Evolutionary conservation across 2,888 invertebrate genomes (phyloP).

Genomic region (Cryptosula pallasiana): DNA sequence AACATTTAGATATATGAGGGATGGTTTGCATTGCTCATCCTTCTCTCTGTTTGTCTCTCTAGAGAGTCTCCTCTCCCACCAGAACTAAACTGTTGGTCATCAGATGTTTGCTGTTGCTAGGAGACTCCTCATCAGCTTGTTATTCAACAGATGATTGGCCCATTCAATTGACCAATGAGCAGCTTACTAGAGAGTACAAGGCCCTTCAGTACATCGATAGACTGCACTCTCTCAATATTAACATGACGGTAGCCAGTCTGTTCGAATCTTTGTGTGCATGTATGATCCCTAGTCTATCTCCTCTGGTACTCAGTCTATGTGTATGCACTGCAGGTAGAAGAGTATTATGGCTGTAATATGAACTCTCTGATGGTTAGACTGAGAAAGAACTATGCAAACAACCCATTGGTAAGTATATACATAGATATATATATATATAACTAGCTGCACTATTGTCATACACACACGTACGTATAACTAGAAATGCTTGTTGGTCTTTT

Average conservation of each 20-base stretch:
- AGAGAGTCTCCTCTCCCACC: background rate
- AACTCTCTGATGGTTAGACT: background rate
- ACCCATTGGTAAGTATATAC: background rate
- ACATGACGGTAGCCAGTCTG: background rate
- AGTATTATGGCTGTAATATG: background rate
- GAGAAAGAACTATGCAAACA: slow-evolving; percentile 12
- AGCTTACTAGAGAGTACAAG: background rate
- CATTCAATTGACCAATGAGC: background rate
- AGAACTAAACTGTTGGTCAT: slow-evolving; percentile 9
- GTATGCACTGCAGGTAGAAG: slow-evolving; percentile 7
- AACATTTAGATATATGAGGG: too few relatives aligned
- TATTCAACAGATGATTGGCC: background rate
- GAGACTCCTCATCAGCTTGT: background rate
- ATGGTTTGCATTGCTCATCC: too few relatives aligned
- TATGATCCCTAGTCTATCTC: background rate
- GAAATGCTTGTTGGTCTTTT: too few relatives aligned
- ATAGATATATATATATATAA: background rate
- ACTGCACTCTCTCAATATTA: slow-evolving; percentile 2
- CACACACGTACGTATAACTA: too few relatives aligned
- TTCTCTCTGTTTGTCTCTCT: background rate
- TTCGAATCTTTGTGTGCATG: background rate
- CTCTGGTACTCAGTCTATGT: too few relatives aligned
- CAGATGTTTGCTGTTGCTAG: slow-evolving; percentile 11
- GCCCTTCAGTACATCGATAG: background rate
- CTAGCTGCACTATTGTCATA: too few relatives aligned